A percentile compares a stretch with the other conserved stretches of the same genome.
phyloP scores from a whole-genome alignment of 2,888 invertebrate species.

The Sympetrum striolatum region DNA sequence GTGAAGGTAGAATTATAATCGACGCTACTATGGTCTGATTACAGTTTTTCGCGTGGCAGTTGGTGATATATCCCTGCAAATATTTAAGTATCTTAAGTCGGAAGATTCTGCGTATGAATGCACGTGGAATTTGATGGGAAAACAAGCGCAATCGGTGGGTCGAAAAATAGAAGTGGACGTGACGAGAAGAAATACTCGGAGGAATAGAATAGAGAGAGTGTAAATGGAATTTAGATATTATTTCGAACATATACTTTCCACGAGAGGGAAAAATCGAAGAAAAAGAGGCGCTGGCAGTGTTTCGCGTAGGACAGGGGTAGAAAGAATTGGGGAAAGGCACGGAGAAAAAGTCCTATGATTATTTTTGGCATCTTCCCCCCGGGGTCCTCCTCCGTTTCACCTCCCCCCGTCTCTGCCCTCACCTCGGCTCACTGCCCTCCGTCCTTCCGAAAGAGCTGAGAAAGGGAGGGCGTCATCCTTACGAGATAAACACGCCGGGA shows the following conservation, averaged over 20 bases:
- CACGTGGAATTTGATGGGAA: too few relatives aligned
- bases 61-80: too few relatives aligned
- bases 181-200: not conserved
- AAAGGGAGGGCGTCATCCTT: not conserved
- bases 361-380: slow-evolving; percentile 24
- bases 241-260: not conserved
- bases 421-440: not conserved
- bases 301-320: not conserved
- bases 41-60: too few relatives aligned
- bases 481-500: not conserved
- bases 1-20: too few relatives aligned
- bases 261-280: not conserved
- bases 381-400: not conserved
- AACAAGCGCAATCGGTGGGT: too few relatives aligned
- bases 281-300: not conserved
- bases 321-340: not conserved
- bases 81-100: too few relatives aligned
- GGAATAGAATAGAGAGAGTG: not conserved
- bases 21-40: too few relatives aligned
- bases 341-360: not conserved
- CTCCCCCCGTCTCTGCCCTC: not conserved
- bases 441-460: not conserved
- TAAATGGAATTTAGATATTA: not conserved
- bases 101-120: too few relatives aligned
- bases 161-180: not conserved